phyloP scores from a whole-genome alignment of 1,140 invertebrate species.

The Platyscapa corneri region DNA sequence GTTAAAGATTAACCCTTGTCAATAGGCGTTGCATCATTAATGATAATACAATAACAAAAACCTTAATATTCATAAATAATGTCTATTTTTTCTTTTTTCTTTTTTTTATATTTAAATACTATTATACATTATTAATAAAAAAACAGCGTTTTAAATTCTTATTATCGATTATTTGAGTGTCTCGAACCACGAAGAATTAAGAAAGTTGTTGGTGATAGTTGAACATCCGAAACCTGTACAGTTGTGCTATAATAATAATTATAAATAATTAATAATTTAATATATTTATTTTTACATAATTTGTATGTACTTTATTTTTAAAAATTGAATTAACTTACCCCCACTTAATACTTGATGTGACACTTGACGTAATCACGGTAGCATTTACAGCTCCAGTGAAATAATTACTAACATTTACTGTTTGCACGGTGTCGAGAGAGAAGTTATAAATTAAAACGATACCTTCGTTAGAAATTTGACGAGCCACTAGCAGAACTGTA shows the following conservation, averaged over 20 bases:
- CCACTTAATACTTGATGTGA: constrained; percentile 24
- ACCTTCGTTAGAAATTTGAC: not conserved
- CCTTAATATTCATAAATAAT: too few relatives aligned
- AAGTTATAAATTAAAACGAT: constrained; percentile 43
- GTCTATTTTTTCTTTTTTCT: too few relatives aligned
- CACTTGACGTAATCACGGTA: not conserved
- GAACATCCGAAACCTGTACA: not conserved
- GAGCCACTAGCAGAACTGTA: not conserved
- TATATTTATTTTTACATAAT: too few relatives aligned
- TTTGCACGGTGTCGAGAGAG: not conserved
- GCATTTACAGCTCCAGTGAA: not conserved
- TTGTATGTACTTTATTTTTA: too few relatives aligned
- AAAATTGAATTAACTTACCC: not conserved
- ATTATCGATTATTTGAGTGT: not conserved
- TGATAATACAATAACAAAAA: too few relatives aligned
- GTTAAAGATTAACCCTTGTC: too few relatives aligned
- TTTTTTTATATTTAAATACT: too few relatives aligned
- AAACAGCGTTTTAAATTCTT: too few relatives aligned
- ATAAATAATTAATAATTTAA: not conserved
- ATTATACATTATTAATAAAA: too few relatives aligned
- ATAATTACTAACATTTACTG: not conserved
- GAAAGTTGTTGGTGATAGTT: not conserved
- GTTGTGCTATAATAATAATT: constrained; percentile 5
- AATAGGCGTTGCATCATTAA: too few relatives aligned
- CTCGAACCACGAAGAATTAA: not conserved